Conservation (phyloP, 2,797 vertebrate genomes). For the Sorex maritimensis region DNA sequence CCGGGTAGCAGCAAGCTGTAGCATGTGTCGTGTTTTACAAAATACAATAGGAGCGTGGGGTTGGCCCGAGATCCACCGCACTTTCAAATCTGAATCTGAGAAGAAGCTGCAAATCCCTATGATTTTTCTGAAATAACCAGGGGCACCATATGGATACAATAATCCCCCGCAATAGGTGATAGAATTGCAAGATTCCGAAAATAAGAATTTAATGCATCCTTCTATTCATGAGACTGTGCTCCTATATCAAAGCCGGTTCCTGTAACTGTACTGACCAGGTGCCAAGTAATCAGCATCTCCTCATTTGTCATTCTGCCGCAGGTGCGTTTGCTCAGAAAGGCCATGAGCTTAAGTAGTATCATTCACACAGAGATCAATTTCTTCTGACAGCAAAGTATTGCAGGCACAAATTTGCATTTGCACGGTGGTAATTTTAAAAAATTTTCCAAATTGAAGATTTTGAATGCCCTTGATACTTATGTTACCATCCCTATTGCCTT, state of each 20-base stretch:
- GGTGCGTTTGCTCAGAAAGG: slow-evolving; percentile 68
- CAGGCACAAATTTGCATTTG: slow-evolving; percentile 79
- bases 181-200: slow-evolving; percentile 30
- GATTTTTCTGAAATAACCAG: slow-evolving; percentile 41
- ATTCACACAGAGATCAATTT: slow-evolving; percentile 79
- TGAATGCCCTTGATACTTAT: slow-evolving; percentile 7
- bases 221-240: slow-evolving; percentile 46
- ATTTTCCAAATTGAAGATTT: slow-evolving; percentile 58
- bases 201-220: slow-evolving; percentile 36
- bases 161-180: slow-evolving; percentile 18
- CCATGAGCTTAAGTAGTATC: slow-evolving; percentile 62
- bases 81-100: slow-evolving; percentile 58
- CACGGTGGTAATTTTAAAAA: slow-evolving; percentile 43
- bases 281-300: neutral
- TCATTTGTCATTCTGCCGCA: slow-evolving; percentile 59
- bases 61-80: neutral
- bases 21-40: neutral
- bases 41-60: neutral
- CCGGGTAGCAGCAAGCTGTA: neutral
- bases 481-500: neutral
- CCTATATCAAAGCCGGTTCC: slow-evolving; percentile 56
- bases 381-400: slow-evolving; percentile 75
- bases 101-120: slow-evolving; percentile 9
- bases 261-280: slow-evolving; percentile 5
- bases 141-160: neutral